Evolutionary conservation across 2,888 invertebrate species (phyloP).

Genomic region (Lasioglossum marginatum): DNA sequence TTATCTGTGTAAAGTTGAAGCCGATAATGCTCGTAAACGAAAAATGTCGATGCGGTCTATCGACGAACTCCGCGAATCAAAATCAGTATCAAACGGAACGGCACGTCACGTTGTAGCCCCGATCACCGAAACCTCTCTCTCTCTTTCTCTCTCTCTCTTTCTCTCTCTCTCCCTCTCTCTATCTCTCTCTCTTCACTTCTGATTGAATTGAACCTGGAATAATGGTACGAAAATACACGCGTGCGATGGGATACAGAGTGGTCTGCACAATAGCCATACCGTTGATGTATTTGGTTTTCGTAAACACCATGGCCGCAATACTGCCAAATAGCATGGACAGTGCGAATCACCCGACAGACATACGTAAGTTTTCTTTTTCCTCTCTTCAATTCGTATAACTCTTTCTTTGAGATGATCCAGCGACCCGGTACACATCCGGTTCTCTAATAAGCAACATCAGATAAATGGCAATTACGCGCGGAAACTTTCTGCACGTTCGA

Average conservation of each 20-base stretch:
- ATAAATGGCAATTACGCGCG: background rate
- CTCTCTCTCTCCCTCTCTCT: too few species aligned
- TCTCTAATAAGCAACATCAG: background rate
- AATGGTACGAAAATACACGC: slow-evolving; percentile 78
- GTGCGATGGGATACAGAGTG: slow-evolving; percentile 78
- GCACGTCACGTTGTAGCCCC: slow-evolving; percentile 47
- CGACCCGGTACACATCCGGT: background rate
- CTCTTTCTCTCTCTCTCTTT: too few species aligned
- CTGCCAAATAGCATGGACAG: slow-evolving; percentile 51
- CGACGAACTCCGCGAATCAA: slow-evolving; percentile 47
- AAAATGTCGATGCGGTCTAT: slow-evolving; percentile 59
- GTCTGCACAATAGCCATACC: slow-evolving; percentile 78
- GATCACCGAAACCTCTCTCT: background rate
- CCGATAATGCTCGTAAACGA: slow-evolving; percentile 62
- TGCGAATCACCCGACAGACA: slow-evolving; percentile 41
- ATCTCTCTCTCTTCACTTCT: background rate
- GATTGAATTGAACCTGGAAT: slow-evolving; percentile 5
- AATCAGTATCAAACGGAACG: slow-evolving; percentile 70
- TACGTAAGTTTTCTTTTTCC: slow-evolving; percentile 66
- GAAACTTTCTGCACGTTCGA: background rate
- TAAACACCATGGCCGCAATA: slow-evolving; percentile 68
- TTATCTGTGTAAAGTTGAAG: slow-evolving; percentile 60
- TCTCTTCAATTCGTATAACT: background rate
- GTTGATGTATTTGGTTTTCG: slow-evolving; percentile 76
- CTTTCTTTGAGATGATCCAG: background rate